Evolutionary conservation across 2,888 invertebrate species (phyloP).

Genomic region (Lacanobia wlatinum): DNA sequence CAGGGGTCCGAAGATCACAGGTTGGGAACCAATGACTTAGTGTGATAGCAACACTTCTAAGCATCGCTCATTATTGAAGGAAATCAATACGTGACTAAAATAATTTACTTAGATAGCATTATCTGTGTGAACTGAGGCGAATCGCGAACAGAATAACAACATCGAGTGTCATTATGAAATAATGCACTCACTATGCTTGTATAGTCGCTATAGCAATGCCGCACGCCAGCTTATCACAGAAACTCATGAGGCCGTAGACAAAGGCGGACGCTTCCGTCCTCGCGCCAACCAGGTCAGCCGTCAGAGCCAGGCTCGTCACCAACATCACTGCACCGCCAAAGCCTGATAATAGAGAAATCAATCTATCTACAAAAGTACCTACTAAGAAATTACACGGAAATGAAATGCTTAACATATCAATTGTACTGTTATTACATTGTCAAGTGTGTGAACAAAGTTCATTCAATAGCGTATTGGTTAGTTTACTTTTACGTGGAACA

Average conservation of each 20-base stretch:
- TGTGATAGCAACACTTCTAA: neutral
- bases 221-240: constrained; percentile 97
- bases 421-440: constrained; percentile 23
- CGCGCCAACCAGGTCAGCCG: constrained; percentile 96
- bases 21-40: neutral
- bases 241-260: constrained; percentile 98
- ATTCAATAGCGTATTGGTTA: constrained; percentile 12
- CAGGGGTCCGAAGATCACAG: no score
- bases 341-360: constrained; percentile 84
- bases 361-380: neutral
- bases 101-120: constrained; percentile 17
- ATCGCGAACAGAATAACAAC: neutral
- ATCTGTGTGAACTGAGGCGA: neutral
- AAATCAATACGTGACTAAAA: constrained; percentile 26
- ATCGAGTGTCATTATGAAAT: constrained; percentile 26
- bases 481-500: constrained; percentile 9
- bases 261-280: constrained; percentile 97
- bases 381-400: constrained; percentile 9
- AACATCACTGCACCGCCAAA: constrained; percentile 95
- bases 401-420: constrained; percentile 13
- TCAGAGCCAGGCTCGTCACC: constrained; percentile 96
- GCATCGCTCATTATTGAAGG: constrained; percentile 1
- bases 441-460: constrained; percentile 29
- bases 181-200: constrained; percentile 92
- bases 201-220: constrained; percentile 96